Percentiles rank a stretch among this genome's conserved stretches.
Evolutionary conservation across 2,888 invertebrate species (phyloP).

Genomic region (Nemotelus pantherinus): DNA sequence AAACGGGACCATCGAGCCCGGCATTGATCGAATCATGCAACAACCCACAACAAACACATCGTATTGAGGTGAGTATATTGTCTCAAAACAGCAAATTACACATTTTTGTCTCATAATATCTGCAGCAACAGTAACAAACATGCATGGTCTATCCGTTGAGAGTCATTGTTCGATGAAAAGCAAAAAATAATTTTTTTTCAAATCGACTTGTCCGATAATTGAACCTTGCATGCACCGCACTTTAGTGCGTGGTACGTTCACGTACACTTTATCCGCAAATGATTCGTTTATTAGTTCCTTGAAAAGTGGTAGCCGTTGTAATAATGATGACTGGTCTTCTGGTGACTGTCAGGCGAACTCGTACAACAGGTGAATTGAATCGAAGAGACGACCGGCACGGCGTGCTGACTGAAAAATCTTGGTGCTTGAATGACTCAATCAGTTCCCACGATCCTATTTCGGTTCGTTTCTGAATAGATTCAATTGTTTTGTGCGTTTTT

Average conservation of each 20-base stretch:
- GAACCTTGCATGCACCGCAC: constrained; percentile 6
- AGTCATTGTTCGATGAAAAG: too few relatives aligned
- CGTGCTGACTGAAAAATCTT: too few relatives aligned
- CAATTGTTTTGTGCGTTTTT: not conserved
- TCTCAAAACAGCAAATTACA: not conserved
- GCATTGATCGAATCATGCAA: constrained; percentile 8
- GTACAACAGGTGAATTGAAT: too few relatives aligned
- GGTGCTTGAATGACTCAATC: constrained; percentile 19
- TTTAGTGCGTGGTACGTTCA: not conserved
- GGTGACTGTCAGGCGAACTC: too few relatives aligned
- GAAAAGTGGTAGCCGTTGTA: too few relatives aligned
- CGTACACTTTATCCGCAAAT: constrained; percentile 7
- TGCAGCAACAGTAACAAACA: too few relatives aligned
- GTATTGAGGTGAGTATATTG: not conserved
- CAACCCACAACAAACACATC: not conserved
- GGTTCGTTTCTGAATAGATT: constrained; percentile 12
- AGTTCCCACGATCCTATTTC: constrained; percentile 34
- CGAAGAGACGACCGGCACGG: too few relatives aligned
- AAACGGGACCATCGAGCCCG: not conserved
- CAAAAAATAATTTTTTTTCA: too few relatives aligned
- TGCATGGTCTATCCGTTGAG: too few relatives aligned
- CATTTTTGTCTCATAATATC: too few relatives aligned
- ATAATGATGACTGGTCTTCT: too few relatives aligned
- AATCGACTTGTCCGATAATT: constrained; percentile 17
- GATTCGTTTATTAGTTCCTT: not conserved